These are phyloP conservation scores for Clarias fuscus DNA, from an alignment of 2,797 vertebrate species.

Conservation along the genomic window DNA sequence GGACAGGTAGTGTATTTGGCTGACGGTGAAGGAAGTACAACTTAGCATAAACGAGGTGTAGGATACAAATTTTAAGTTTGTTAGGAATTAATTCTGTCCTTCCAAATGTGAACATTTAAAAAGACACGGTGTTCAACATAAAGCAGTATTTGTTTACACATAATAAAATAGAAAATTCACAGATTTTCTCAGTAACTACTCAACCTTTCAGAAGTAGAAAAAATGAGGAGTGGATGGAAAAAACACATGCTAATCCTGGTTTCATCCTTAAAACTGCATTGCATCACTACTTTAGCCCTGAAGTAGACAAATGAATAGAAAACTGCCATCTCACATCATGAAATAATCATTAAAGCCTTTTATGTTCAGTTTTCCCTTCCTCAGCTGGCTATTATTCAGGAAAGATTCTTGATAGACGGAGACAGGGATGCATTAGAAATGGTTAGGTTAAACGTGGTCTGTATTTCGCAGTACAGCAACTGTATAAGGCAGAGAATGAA, in stretches of 20 bases:
- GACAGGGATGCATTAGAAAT: conserved; percentile 8
- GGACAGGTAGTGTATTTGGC: too few relatives aligned
- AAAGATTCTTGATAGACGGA: background rate
- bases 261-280: conserved; percentile 34
- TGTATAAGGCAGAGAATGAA: conserved; percentile 29
- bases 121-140: conserved; percentile 44
- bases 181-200: conserved; percentile 44
- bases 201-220: conserved; percentile 52
- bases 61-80: background rate
- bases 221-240: conserved; percentile 48
- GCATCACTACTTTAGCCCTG: conserved; percentile 14
- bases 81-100: conserved; percentile 27
- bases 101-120: conserved; percentile 38
- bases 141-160: conserved; percentile 47
- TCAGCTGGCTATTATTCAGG: conserved; percentile 16
- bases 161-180: conserved; percentile 50
- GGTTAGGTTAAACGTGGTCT: conserved; percentile 16
- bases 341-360: conserved; percentile 7
- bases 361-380: conserved; percentile 23
- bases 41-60: too few relatives aligned
- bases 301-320: background rate
- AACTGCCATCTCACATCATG: conserved; percentile 5
- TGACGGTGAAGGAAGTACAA: too few relatives aligned
- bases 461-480: conserved; percentile 28
- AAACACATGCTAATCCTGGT: conserved; percentile 20